phyloP scores from a whole-genome alignment of 2,797 vertebrate species.

The Enteromius anoplus region DNA sequence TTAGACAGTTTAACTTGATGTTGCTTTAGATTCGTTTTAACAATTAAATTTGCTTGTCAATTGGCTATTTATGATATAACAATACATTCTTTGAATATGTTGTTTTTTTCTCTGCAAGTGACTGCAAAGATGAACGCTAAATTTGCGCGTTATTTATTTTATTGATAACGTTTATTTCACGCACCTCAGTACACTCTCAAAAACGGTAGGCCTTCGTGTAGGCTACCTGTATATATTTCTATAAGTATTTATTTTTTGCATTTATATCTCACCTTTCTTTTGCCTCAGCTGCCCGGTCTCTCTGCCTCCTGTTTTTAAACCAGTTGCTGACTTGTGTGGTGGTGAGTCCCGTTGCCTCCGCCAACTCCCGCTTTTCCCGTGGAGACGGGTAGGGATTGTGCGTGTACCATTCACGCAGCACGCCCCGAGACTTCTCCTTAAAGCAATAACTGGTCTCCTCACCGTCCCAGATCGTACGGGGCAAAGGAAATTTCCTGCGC shows the following conservation, averaged over 20 bases:
- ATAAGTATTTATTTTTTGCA: not conserved
- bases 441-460: conserved; percentile 98
- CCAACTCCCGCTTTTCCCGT: conserved; percentile 92
- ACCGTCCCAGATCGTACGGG: conserved; percentile 96
- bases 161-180: not conserved
- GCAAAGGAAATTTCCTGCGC: conserved; percentile 93
- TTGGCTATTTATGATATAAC: not conserved
- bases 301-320: conserved; percentile 97
- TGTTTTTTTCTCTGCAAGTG: not conserved
- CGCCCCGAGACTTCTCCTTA: conserved; percentile 94
- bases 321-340: conserved; percentile 99
- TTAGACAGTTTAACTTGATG: not conserved
- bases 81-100: not conserved
- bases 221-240: not conserved
- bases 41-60: not conserved
- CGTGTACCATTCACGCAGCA: conserved; percentile 95
- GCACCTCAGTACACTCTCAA: not conserved
- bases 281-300: conserved; percentile 95
- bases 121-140: not conserved
- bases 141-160: not conserved
- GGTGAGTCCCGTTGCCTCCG: conserved; percentile 95
- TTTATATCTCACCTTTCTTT: conserved; percentile 87
- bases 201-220: not conserved
- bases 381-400: conserved; percentile 96
- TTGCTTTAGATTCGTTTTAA: not conserved